Evolutionary conservation across 2,888 invertebrate species (phyloP).

Genomic region (Ochropleura leucogaster): DNA sequence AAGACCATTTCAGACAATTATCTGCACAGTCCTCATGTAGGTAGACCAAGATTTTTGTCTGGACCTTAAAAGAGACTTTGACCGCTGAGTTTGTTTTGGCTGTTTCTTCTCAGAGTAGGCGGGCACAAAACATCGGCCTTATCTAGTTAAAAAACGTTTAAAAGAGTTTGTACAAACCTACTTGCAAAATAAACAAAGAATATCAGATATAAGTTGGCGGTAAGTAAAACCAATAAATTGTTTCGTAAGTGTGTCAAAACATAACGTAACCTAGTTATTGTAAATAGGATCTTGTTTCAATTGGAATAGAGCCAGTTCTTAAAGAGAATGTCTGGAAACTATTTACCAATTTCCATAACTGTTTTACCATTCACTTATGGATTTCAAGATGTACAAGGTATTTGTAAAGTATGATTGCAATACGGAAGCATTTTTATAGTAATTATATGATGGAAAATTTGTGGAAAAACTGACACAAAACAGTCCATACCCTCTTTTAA

Average conservation of each 20-base stretch:
- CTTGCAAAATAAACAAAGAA: no score
- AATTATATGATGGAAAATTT: neutral
- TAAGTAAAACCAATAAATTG: neutral
- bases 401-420: neutral
- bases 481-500: neutral
- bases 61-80: no score
- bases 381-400: neutral
- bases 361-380: neutral
- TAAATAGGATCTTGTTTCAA: slow-evolving; percentile 14
- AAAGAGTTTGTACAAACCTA: no score
- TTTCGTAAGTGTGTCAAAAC: slow-evolving; percentile 8
- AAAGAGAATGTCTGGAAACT: slow-evolving; percentile 14
- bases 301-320: slow-evolving; percentile 23
- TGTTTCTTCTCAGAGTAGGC: no score
- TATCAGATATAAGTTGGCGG: no score
- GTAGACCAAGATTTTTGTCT: no score
- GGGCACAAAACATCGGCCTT: no score
- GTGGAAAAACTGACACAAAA: neutral
- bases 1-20: no score
- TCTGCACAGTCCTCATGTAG: no score
- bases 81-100: no score
- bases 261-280: slow-evolving; percentile 21
- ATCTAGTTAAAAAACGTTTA: no score
- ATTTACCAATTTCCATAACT: slow-evolving; percentile 13
- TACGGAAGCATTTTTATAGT: neutral